phyloP scores from a whole-genome alignment of 2,113 vertebrate genomes.

The Hippocampus zosterae region DNA sequence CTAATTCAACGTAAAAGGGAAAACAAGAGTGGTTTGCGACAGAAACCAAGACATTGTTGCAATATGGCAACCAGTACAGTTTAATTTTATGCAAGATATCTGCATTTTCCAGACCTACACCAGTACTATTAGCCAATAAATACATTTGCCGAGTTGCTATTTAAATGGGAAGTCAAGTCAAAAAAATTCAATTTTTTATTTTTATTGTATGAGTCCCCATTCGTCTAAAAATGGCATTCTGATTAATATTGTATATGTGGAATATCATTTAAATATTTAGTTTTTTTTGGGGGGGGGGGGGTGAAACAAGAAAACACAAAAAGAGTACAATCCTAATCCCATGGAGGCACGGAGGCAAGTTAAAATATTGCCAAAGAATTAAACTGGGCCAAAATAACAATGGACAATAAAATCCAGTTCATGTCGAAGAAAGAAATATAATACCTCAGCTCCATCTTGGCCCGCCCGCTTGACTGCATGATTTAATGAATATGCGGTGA shows the following conservation, averaged over 20 bases:
- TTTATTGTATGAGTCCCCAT: too few species aligned
- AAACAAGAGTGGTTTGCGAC: not conserved
- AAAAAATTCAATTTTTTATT: too few species aligned
- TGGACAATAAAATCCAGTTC: slow-evolving; percentile 1
- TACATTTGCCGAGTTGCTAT: not conserved
- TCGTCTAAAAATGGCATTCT: too few species aligned
- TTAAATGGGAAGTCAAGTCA: not conserved
- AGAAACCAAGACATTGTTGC: not conserved
- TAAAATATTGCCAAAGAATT: not conserved
- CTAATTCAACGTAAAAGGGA: not conserved
- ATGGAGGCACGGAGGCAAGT: not conserved
- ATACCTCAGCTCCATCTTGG: not conserved
- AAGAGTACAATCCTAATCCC: not conserved
- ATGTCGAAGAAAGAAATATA: not conserved
- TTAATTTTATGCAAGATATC: not conserved
- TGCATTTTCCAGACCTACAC: not conserved
- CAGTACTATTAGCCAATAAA: not conserved
- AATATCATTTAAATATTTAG: too few species aligned
- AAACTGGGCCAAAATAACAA: not conserved
- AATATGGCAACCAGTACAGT: not conserved
- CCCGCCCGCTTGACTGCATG: not conserved
- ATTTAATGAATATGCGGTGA: not conserved
- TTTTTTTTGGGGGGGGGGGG: not conserved
- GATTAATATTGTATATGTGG: too few species aligned
- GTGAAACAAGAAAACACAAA: not conserved